Base-by-base conservation (phyloP, 2,113 vertebrate genomes). In the Calyptomena viridis region DNA sequence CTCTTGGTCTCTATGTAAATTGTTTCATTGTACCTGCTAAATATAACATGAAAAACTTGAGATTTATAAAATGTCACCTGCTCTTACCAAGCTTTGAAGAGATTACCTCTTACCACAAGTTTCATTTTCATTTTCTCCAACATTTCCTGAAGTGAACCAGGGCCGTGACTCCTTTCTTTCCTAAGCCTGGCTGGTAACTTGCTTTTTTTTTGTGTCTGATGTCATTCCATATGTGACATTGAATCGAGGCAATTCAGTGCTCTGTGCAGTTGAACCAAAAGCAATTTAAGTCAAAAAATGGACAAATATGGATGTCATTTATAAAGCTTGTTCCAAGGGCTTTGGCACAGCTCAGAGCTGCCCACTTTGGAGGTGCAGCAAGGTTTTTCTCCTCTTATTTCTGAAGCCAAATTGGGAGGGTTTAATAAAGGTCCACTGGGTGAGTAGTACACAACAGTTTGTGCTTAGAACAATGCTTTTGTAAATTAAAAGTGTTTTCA, bases 251-350 rank as follows among this genome's bases (percentile, higher is more conserved):
- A 94, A 87, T 97, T 97, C 97, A 84, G 37, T 16, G 93, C 95
- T 68, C 88, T 93, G 71, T 91, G 96, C 40, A 7, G 91, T 72
- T 96, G 97, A 98, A 97, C 97, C 97, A 96, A 97, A 97, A 98
- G 97, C 98, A 98, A 98, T 98, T 97, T 97, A 93, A 98, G 97
- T 97, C 78, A 96, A 96, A 90, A 98, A 97, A 97, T 95, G 97
- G 97, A 97, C 98, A 97, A 97, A 98, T 97, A 95, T 95, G 96
- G 96, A 96, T 97, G 97, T 97, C 96, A 96, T 96, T 97, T 97
- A 91, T 96, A 92, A 97, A 96, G 93, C 97, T 97, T 97, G 94
- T 96, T 97, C 97, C 96, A 85, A 97, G 94, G 97, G 95, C 95
- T 97, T 91, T 97, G 96, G 95, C 97, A 95, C 86, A 95, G 90